Conservation (phyloP, 2,888 invertebrate species). For the Xestia sexstrigata region DNA sequence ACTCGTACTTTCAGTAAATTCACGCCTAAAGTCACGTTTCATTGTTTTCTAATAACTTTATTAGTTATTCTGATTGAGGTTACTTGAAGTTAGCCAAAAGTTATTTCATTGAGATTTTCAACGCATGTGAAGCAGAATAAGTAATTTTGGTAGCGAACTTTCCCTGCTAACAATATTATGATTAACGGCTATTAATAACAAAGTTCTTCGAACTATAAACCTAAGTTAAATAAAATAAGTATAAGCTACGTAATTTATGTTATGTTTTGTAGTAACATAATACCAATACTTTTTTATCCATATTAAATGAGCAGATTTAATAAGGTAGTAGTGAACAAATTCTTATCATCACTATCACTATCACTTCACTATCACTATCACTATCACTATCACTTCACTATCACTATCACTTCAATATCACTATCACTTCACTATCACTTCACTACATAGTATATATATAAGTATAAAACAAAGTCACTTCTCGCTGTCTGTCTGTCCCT, state of each 20-base stretch:
- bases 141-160: constrained; percentile 40
- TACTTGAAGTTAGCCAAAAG: constrained; percentile 29
- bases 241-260: neutral
- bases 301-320: neutral
- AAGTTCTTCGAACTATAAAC: constrained; percentile 25
- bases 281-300: neutral
- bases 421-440: too few relatives aligned
- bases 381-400: too few relatives aligned
- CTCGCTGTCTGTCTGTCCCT: too few relatives aligned
- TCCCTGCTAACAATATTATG: constrained; percentile 2
- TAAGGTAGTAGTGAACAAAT: too few relatives aligned
- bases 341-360: too few relatives aligned
- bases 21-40: neutral
- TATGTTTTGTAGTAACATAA: neutral
- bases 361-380: too few relatives aligned
- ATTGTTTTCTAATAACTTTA: neutral
- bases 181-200: constrained; percentile 32
- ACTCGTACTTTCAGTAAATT: too few relatives aligned
- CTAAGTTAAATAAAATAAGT: neutral
- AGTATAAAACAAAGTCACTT: too few relatives aligned
- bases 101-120: constrained; percentile 27
- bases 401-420: too few relatives aligned
- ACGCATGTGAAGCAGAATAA: constrained; percentile 39
- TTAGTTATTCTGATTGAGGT: neutral
- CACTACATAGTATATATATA: too few relatives aligned